These are phyloP conservation scores for Aphyosemion australe DNA, from an alignment of 2,113 vertebrate species.

Conservation along the genomic window DNA sequence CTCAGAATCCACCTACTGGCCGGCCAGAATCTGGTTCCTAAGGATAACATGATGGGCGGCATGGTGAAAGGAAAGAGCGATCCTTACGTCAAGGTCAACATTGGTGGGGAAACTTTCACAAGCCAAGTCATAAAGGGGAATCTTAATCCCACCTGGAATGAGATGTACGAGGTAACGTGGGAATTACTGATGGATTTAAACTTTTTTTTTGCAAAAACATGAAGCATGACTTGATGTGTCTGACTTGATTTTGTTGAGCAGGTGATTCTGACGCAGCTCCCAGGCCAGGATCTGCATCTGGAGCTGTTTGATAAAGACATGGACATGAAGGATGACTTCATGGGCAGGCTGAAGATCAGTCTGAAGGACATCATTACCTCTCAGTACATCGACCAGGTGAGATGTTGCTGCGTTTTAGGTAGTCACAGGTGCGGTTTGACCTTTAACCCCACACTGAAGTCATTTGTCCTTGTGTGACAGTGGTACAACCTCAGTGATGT, in stretches of 20 bases:
- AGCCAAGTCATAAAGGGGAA: conserved; percentile 84
- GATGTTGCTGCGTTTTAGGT: conserved; percentile 12
- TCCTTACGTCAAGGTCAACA: conserved; percentile 85
- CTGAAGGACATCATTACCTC: conserved; percentile 82
- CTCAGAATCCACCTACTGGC: conserved; percentile 89
- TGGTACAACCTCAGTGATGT: conserved; percentile 89
- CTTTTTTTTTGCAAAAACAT: no score
- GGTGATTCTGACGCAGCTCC: conserved; percentile 85
- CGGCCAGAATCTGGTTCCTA: conserved; percentile 88
- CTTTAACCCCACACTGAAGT: not conserved
- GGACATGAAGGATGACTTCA: conserved; percentile 90
- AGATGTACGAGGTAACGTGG: conserved; percentile 86
- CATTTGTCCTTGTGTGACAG: conserved; percentile 64
- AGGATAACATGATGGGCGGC: conserved; percentile 88
- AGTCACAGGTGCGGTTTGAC: not conserved
- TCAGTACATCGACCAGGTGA: conserved; percentile 86
- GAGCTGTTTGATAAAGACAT: conserved; percentile 91
- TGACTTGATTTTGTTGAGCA: conserved; percentile 43
- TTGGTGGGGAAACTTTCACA: conserved; percentile 84
- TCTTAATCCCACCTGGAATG: conserved; percentile 91
- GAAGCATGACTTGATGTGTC: not conserved
- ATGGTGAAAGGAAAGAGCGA: conserved; percentile 92
- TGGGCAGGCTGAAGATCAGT: conserved; percentile 89
- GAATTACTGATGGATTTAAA: not conserved
- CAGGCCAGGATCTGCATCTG: conserved; percentile 86